Evolutionary conservation across 2,113 vertebrate genomes (phyloP), one percentile per base, ranked within the genome.

Genomic region (Silurus meridionalis): DNA sequence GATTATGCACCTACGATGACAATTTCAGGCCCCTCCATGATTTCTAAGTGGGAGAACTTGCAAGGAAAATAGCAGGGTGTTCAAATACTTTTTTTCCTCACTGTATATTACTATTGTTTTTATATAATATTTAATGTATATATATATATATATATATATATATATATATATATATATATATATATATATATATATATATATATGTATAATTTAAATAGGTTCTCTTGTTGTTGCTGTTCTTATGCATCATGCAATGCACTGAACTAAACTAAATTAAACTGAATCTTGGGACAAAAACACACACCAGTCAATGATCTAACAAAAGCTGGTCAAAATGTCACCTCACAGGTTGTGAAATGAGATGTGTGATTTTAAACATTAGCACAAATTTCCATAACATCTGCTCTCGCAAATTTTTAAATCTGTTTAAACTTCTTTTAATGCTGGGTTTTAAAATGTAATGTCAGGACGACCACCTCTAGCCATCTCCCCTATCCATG

Each of bases 361-460:
- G 25, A 75, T 8, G 66, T 75, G 61, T 75, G 61, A 87, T 91
- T 85, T 84, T 67, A 89, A 78, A 89, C 90, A 91, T 93, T 91
- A 93, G 88, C 91, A 88, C 91, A 91, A 89, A 93, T 93, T 93
- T 89, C 87, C 89, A 93, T 79, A 90, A 93, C 92, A 93, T 94
- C 93, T 94, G 94, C 91, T 94, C 91, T 94, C 88, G 57, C 88
- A 88, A 85, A 93, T 91, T 92, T 90, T 87, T 87, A 90, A 89
- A 91, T 85, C 88, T 87, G 92, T 93, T 90, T 83, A 85, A 82
- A 83, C 90, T 90, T 83, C 78, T 46, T 57, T 84, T 83, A 86
- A 90, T 83, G 53, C 52, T 11, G 64, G 87, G 82, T 87, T 64
- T 88, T 67, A 87, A 91, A 90, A 91, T 89, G 84, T 91, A 90